phyloP scores from a whole-genome alignment of 2,797 vertebrate genomes.

The Chelmon rostratus region DNA sequence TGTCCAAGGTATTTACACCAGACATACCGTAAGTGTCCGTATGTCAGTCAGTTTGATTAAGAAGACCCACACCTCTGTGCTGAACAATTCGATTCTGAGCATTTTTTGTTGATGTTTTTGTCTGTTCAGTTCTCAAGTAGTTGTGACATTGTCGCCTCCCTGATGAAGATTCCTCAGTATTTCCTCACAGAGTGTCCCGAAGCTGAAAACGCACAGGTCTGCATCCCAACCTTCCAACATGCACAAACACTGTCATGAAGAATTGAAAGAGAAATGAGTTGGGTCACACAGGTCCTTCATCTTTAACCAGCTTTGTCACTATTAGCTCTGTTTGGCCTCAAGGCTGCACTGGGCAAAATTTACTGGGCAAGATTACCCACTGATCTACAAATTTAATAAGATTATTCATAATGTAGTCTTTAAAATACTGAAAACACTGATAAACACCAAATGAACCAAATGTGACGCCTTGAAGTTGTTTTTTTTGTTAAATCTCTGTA shows the following conservation, averaged over 20 bases:
- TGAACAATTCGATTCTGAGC: too few species aligned
- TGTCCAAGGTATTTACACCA: conserved; percentile 88
- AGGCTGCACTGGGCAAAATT: background rate
- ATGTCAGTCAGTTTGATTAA: background rate
- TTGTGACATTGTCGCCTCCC: conserved; percentile 83
- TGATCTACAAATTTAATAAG: background rate
- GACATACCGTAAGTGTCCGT: background rate
- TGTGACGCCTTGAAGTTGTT: background rate
- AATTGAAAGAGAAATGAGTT: background rate
- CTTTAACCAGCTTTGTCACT: background rate
- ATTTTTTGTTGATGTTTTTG: background rate
- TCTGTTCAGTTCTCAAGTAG: conserved; percentile 88
- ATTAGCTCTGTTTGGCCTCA: too few species aligned
- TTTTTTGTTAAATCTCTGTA: too few species aligned
- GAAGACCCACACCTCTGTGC: background rate
- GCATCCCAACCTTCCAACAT: background rate
- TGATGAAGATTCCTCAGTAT: conserved; percentile 92
- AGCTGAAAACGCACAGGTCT: conserved; percentile 84
- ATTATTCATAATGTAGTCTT: background rate
- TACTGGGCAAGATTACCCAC: background rate
- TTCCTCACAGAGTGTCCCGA: conserved; percentile 85
- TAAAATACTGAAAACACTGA: background rate
- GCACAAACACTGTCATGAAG: background rate
- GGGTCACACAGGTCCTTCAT: background rate
- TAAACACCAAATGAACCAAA: background rate